Evolutionary conservation across 2,888 invertebrate genomes (phyloP), one percentile per base, ranked within the genome.

Genomic region (Phortica okadai): DNA sequence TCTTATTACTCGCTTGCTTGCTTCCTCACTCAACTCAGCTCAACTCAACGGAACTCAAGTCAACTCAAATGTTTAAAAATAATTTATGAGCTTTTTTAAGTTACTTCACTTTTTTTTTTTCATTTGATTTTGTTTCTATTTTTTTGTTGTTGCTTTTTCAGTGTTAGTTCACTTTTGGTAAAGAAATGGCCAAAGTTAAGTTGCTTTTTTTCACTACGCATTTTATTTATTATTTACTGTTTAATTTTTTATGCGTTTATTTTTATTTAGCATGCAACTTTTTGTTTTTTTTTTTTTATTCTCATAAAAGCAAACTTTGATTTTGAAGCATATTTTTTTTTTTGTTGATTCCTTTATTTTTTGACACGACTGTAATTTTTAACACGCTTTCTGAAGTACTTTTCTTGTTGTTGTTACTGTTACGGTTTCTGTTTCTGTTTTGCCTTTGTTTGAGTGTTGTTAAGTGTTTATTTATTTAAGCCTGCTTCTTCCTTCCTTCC

Each of bases 181-280:
- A 16, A 14, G 8, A 56, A n/a, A 56, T 56, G 56, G 56, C 56
- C n/a, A 56, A 56, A 56, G n/a, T 56, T 10, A 56, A 56, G n/a
- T 56, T 56, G n/a, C n/a, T 6, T n/a, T 42, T 44, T 42, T 41
- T 66, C n/a, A 44, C 42, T 44, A 16, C 16, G 16, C 42, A 16
- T 42, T 66, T 66, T 66, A 66, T 66, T 66, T 66, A 66, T 66
- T 56, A 66, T 66, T 66, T 66, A 66, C 41, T 33, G 41, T 66
- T 66, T 42, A 66, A 66, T 66, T 41, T 66, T 66, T 66, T 16
- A 66, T 66, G 66, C 66, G 66, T 16, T 66, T 66, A 66, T 66
- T 66, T 66, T 42, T 6, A 5, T 41, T 41, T 42, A 8, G 42
- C 16, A 66, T 42, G 66, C 44, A 59, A 59, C 16, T 16, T 25